Percentiles rank a stretch among this genome's conserved stretches.
phyloP scores from a whole-genome alignment of 2,888 invertebrate genomes.

The Volucella inanis region DNA sequence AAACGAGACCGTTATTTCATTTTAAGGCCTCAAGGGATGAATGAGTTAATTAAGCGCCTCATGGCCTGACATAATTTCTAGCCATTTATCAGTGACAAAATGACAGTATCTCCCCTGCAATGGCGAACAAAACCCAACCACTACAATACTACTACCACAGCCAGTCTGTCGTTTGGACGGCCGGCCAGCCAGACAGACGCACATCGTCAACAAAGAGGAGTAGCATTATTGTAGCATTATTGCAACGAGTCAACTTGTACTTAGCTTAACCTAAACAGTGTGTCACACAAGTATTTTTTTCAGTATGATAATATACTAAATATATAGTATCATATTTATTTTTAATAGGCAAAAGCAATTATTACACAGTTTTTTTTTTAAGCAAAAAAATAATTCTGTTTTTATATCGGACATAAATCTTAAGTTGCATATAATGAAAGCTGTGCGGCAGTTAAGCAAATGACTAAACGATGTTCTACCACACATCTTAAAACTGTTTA shows the following conservation, averaged over 20 bases:
- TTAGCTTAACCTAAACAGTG: background rate
- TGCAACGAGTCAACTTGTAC: background rate
- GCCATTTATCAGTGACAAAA: slow-evolving; percentile 81
- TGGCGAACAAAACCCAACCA: slow-evolving; percentile 63
- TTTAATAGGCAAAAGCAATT: too few species aligned
- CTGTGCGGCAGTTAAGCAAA: too few species aligned
- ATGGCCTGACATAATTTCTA: slow-evolving; percentile 81
- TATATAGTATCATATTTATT: too few species aligned
- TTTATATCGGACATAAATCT: too few species aligned
- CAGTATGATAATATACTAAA: too few species aligned
- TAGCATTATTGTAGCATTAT: slow-evolving; percentile 16
- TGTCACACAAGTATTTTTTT: background rate
- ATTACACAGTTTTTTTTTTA: too few species aligned
- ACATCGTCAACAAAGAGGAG: background rate
- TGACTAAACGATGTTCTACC: too few species aligned
- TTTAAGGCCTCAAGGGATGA: slow-evolving; percentile 76
- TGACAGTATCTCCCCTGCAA: slow-evolving; percentile 76
- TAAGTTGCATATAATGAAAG: too few species aligned
- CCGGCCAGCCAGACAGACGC: background rate
- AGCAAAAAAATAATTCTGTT: too few species aligned
- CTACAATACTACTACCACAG: slow-evolving; percentile 19
- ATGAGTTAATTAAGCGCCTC: slow-evolving; percentile 82
- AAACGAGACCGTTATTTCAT: slow-evolving; percentile 69
- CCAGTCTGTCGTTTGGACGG: background rate
- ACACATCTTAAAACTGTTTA: too few species aligned